Base-by-base conservation (phyloP, 2,113 vertebrate genomes). In the Dasyurus viverrinus region DNA sequence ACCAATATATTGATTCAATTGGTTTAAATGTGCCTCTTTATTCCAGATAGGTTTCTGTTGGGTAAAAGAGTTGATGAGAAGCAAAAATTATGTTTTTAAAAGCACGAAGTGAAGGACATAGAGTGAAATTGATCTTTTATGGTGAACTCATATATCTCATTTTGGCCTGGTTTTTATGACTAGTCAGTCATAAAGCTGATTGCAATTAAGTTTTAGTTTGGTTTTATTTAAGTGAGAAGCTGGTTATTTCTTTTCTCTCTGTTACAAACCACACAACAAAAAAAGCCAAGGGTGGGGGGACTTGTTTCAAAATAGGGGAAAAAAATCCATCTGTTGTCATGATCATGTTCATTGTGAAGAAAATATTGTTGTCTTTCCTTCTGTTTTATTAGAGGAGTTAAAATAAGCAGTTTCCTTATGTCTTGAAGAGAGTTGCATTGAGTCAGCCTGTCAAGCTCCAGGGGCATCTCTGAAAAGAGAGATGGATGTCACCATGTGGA, bases 401-500 rank as follows among this genome's bases (percentile, higher is more conserved):
- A 97, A 97, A 97, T 93, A 95, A 96, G 90, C 60, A 55, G 90
- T 93, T 42, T 91, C 94, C 92, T 96, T 97, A 30, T 91, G 91
- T 91, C 95, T 97, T 90, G 94, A 84, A 84, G 68, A 42, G 89
- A 93, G 60, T 94, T 95, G 50, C 90, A 93, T 9, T 96, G 94
- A 93, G 93, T 91, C 54, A 95, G 92, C 95, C 93, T 91, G 91
- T 24, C 48, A 54, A 95, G 54, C 96, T 97, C 95, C 91, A 30
- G 89, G 95, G 94, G 92, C 95, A 96, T 93, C 97, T 98, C 94
- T 93, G 91, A 93, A 97, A 96, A 97, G 95, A 68, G 91, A 96
- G 96, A 92, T 97, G 94, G 55, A 97, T 97, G 98, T 92, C 60
- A 96, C 92, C 98, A 98, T 97, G 95, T 97, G 98, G 96, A 97